A percentile compares a stretch with the other conserved stretches of the same genome.
phyloP scores from a whole-genome alignment of 2,797 vertebrate species.

The Periophthalmus magnuspinnatus region DNA sequence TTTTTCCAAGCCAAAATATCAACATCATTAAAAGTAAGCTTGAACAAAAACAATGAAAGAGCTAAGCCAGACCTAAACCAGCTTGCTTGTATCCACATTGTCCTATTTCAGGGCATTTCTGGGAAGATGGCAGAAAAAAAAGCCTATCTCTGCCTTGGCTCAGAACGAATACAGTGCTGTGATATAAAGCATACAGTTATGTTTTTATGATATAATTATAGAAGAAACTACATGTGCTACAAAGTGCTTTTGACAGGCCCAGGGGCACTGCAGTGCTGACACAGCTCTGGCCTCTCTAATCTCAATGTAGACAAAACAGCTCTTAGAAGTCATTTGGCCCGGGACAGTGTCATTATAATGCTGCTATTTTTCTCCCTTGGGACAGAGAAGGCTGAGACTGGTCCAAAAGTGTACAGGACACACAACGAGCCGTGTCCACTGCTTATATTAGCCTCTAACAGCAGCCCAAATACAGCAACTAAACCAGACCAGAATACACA shows the following conservation, averaged over 20 bases:
- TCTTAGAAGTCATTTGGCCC: constrained; percentile 41
- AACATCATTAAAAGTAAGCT: not conserved
- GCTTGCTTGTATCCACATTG: too few relatives aligned
- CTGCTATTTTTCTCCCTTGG: constrained; percentile 56
- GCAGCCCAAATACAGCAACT: constrained; percentile 2
- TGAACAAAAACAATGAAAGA: not conserved
- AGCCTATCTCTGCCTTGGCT: not conserved
- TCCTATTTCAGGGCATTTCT: not conserved
- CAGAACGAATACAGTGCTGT: not conserved
- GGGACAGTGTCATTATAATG: constrained; percentile 54
- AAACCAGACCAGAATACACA: constrained; percentile 15
- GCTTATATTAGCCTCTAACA: constrained; percentile 43
- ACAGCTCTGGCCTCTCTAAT: constrained; percentile 31
- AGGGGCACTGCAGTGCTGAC: constrained; percentile 7
- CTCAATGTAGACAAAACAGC: constrained; percentile 51
- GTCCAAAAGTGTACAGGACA: constrained; percentile 48
- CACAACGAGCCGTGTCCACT: constrained; percentile 59
- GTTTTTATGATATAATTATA: not conserved
- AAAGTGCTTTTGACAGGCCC: constrained; percentile 23
- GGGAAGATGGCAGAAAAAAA: not conserved
- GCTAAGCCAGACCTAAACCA: not conserved
- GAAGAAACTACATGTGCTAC: not conserved
- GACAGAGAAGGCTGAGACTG: constrained; percentile 30
- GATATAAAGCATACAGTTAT: not conserved
- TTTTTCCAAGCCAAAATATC: not conserved